Base-by-base conservation (phyloP, 1,140 invertebrate genomes). In the Physella acuta region DNA sequence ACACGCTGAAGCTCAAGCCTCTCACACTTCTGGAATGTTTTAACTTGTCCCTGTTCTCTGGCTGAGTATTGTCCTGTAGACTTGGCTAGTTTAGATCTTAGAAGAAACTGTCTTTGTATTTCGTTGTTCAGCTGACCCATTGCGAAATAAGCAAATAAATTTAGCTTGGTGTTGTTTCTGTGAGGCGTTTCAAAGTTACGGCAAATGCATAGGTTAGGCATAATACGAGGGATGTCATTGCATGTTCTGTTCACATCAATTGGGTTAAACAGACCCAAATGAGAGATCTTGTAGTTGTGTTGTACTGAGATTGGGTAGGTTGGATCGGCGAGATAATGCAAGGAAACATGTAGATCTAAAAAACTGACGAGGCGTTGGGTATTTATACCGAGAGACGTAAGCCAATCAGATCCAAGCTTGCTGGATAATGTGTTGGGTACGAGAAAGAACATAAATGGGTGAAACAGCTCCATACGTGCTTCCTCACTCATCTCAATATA, bases 171-270 rank as follows among this genome's bases (percentile, higher is more conserved):
- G 28, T 70, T 56, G 17, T 75, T 77, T 14, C 36, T 55, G 11
- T 75, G 70, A 33, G 68, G 20, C 67, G 74, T 71, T 31, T 80
- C 80, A 74, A 75, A 80, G 51, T 78, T 73, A 58, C 75, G 70
- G 74, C 82, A 84, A n/a, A 84, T 82, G 65, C 82, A 84, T 0
- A 81, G 65, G 61, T 78, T 79, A 26, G 81, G 81, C 63, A 73
- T 76, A 28, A 81, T 69, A 8, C 75, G 68, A 26, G 82, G 79
- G 53, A 83, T 68, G 34, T 78, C 64, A 55, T 73, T 49, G 68
- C 82, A 84, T 20, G 70, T 79, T 65, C 81, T 73, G 4, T 70
- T 59, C 1, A 66, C 31, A 28, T 75, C 74, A 17, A 84, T 68
- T 4, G 59, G 62, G 11, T 65, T 70, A 3, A 83, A 69, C 14